A percentile compares a stretch with the other conserved stretches of the same genome.
Conservation (phyloP, 92 coral and sea anemone species). For the Pocillopora grandis region DNA sequence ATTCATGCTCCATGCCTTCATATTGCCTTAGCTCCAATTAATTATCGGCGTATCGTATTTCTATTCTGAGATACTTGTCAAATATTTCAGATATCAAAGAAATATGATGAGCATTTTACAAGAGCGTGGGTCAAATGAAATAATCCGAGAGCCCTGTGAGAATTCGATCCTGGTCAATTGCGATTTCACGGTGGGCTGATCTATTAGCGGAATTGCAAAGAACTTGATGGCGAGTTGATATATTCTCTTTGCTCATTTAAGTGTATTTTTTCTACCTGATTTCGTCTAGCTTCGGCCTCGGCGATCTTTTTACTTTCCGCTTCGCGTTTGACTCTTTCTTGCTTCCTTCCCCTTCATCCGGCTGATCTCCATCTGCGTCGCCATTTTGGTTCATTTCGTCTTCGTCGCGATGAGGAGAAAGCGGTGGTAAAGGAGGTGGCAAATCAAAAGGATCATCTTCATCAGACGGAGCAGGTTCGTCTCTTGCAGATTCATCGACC, state of each 20-base stretch:
- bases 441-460: constrained; percentile 86
- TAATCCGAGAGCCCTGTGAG: too few relatives aligned
- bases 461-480: constrained; percentile 55
- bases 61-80: too few relatives aligned
- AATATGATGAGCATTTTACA: too few relatives aligned
- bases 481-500: constrained; percentile 54
- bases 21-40: too few relatives aligned
- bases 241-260: not conserved
- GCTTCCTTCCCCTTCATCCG: constrained; percentile 19
- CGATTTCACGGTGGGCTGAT: too few relatives aligned
- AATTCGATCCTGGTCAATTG: too few relatives aligned
- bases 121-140: too few relatives aligned
- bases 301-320: constrained; percentile 68
- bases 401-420: constrained; percentile 54
- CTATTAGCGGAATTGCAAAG: too few relatives aligned
- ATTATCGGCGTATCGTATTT: too few relatives aligned
- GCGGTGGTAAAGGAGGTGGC: constrained; percentile 87
- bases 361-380: constrained; percentile 26
- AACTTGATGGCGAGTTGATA: too few relatives aligned
- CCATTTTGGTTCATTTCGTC: constrained; percentile 43
- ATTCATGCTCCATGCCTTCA: too few relatives aligned
- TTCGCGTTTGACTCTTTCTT: constrained; percentile 59
- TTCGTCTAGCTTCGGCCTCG: constrained; percentile 81
- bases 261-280: constrained; percentile 46
- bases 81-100: too few relatives aligned